phyloP scores from a whole-genome alignment of 2,797 vertebrate genomes.

The Cyprinodon diabolis region DNA sequence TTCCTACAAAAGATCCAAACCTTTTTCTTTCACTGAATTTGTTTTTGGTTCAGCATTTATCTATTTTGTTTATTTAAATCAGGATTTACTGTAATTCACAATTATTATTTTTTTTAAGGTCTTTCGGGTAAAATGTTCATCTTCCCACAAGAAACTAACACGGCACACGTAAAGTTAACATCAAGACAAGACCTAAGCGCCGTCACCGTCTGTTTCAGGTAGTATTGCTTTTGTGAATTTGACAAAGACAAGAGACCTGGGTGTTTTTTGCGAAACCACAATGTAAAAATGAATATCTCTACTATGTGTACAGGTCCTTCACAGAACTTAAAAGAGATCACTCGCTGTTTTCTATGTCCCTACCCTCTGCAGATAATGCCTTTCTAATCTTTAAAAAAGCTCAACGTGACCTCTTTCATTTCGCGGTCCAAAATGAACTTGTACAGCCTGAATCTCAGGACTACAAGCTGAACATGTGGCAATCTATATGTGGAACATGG shows the following conservation, averaged over 20 bases:
- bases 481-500: conserved; percentile 69
- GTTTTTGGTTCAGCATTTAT: too few relatives aligned
- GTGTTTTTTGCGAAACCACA: background rate
- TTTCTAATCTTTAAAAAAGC: background rate
- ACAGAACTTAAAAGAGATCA: background rate
- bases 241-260: background rate
- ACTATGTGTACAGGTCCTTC: background rate
- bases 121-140: conserved; percentile 69
- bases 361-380: background rate
- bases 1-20: too few relatives aligned
- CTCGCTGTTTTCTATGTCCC: background rate
- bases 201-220: conserved; percentile 73
- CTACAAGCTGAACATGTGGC: conserved; percentile 39
- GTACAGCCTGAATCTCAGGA: fast-evolving
- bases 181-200: conserved; percentile 34
- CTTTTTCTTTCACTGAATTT: too few relatives aligned
- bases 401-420: fast-evolving
- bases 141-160: conserved; percentile 66
- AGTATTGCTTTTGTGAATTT: background rate
- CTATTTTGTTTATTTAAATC: too few relatives aligned
- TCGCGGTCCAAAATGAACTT: fast-evolving
- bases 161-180: conserved; percentile 49
- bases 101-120: conserved; percentile 55
- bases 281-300: background rate
- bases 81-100: too few relatives aligned